Evolutionary conservation across 2,888 invertebrate species (phyloP).

Genomic region (Cheilosia grossa): DNA sequence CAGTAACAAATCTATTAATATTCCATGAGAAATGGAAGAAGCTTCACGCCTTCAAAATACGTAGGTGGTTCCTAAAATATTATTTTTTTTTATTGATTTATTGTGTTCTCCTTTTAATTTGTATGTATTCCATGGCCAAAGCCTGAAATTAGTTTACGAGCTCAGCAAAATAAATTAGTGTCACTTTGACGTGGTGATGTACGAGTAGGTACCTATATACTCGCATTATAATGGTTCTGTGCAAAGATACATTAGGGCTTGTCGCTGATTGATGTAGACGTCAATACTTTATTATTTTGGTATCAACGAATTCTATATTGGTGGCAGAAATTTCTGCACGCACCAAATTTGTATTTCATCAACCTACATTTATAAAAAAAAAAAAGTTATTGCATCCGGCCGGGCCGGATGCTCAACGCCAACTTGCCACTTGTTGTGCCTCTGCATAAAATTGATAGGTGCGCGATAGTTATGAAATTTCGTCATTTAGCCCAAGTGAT

Average conservation of each 20-base stretch:
- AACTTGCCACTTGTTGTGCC: conserved; percentile 18
- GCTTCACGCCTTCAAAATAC: conserved; percentile 8
- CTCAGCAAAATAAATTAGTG: conserved; percentile 41
- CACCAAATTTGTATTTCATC: conserved; percentile 16
- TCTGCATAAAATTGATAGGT: background rate
- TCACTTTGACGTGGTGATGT: conserved; percentile 11
- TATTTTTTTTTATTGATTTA: conserved; percentile 8
- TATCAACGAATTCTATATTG: conserved; percentile 37
- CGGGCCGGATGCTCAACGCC: conserved; percentile 55
- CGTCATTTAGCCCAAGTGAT: conserved; percentile 8
- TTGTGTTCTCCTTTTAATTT: background rate
- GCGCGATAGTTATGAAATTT: background rate
- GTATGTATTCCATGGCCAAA: conserved; percentile 14
- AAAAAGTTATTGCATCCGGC: conserved; percentile 48
- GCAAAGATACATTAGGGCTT: conserved; percentile 40
- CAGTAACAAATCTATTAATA: conserved; percentile 16
- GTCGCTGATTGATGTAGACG: conserved; percentile 44
- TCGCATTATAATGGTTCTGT: conserved; percentile 1
- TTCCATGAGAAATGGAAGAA: background rate
- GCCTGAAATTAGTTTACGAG: conserved; percentile 36
- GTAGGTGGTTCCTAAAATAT: conserved; percentile 1
- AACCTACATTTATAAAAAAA: conserved; percentile 14
- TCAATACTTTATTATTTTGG: conserved; percentile 52
- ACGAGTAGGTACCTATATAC: background rate
- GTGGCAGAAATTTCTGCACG: conserved; percentile 47